Percentiles rank a stretch among this genome's conserved stretches.
These are phyloP conservation scores for Ploceus nigricollis DNA, from an alignment of 2,113 vertebrate species.

Conservation along the genomic window DNA sequence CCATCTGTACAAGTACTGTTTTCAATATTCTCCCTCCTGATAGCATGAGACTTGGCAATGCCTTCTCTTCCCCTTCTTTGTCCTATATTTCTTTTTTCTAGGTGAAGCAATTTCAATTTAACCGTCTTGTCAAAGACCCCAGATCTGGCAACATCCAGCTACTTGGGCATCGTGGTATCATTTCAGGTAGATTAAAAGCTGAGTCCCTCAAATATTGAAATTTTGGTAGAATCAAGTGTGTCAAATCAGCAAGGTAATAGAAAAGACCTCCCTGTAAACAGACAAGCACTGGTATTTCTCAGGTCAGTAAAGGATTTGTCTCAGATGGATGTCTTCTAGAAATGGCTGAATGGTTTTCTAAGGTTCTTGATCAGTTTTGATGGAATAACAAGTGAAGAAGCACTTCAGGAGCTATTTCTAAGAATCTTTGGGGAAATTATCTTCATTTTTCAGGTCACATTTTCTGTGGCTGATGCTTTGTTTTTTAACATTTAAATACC, in stretches of 20 bases:
- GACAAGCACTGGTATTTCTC: neutral
- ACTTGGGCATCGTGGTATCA: neutral
- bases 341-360: neutral
- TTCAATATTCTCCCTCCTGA: neutral
- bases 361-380: neutral
- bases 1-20: neutral
- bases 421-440: neutral
- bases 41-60: neutral
- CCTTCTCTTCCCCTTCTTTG: neutral
- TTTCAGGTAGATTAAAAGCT: neutral
- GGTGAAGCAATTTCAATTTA: neutral
- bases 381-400: neutral
- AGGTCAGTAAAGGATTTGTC: neutral
- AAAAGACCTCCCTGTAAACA: neutral
- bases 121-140: neutral
- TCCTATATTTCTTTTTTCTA: neutral
- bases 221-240: neutral
- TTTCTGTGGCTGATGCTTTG: neutral
- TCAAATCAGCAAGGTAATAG: neutral
- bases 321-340: neutral
- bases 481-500: constrained; percentile 24
- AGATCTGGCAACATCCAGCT: neutral
- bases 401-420: neutral
- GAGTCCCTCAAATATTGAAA: neutral
- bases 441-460: neutral